Base-by-base conservation (phyloP, 2,888 invertebrate species). In the Eupelmus urozonus region DNA sequence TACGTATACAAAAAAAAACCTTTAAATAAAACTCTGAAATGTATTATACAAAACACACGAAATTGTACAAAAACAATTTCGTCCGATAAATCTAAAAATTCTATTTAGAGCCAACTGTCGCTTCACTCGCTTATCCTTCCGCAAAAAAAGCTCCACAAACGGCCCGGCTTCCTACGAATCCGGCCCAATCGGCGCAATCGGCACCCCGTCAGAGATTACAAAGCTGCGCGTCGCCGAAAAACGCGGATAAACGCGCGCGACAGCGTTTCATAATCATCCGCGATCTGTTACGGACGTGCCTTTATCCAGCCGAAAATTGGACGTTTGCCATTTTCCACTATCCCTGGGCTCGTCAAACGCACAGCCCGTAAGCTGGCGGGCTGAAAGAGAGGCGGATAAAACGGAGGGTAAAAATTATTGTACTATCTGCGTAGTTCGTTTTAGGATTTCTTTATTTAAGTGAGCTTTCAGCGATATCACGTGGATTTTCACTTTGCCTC, bases 401-500 rank as follows among this genome's bases (percentile, higher is more conserved):
- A 45, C 20, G 20, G 59, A 25, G 53, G 29, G 20, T 45, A 45
- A 63, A 76, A 77, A 77, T 77, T 77, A 77, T 77, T 77, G 71
- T 66, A 57, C 70, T 18, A 49, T 49, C 34, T 11, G 29, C 7
- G 27, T 40, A 34, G 18, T 60, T 51, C 34, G 27, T 9, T 7
- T 20, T 34, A 34, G 9, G 9, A 34, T 34, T 49, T 62, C 51
- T 53, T 53, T 34, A 34, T 7, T 34, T n/a, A n/a, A n/a, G n/a
- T n/a, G n/a, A n/a, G 18, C 53, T 29, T 67, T 67, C 40, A 51
- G n/a, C 34, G 51, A 45, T 45, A 13, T 45, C 45, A 2, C 51
- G 23, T 27, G 3, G 13, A 51, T 25, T 66, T 34, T n/a, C n/a
- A n/a, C n/a, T n/a, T n/a, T n/a, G n/a, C 23, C 23, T 57, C 29